These are phyloP conservation scores for Eupithecia centaureata DNA, from an alignment of 2,888 invertebrate genomes.

Conservation along the genomic window DNA sequence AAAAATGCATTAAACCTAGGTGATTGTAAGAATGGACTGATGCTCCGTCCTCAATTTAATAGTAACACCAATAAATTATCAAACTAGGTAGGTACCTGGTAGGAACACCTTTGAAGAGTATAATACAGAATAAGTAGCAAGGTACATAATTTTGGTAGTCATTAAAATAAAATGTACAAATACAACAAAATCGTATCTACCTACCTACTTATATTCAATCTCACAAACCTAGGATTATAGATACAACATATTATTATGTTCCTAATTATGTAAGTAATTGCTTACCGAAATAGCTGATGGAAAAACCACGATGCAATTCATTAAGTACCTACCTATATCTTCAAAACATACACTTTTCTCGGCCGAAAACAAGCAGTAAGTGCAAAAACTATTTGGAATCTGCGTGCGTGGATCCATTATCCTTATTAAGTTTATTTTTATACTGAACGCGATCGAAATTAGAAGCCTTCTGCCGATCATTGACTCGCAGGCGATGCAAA, in stretches of 20 bases:
- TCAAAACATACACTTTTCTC: conserved; percentile 25
- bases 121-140: too few relatives aligned
- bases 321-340: too few relatives aligned
- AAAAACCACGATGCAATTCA: conserved; percentile 11
- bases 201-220: neutral
- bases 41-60: neutral
- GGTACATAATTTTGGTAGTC: too few relatives aligned
- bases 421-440: conserved; percentile 33
- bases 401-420: conserved; percentile 36
- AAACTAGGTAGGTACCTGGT: too few relatives aligned
- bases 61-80: too few relatives aligned
- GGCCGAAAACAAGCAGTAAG: conserved; percentile 18
- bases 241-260: conserved; percentile 13
- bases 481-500: conserved; percentile 32
- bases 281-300: conserved; percentile 22
- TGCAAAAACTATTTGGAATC: conserved; percentile 30
- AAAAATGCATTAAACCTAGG: neutral
- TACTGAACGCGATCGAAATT: conserved; percentile 24
- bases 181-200: neutral
- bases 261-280: neutral
- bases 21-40: neutral
- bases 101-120: too few relatives aligned
- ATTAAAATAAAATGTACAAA: neutral
- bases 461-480: conserved; percentile 35
- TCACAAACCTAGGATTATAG: neutral